Evolutionary conservation across 2,113 vertebrate genomes (phyloP), one percentile per base, ranked within the genome.

Genomic region (Nicator chloris): DNA sequence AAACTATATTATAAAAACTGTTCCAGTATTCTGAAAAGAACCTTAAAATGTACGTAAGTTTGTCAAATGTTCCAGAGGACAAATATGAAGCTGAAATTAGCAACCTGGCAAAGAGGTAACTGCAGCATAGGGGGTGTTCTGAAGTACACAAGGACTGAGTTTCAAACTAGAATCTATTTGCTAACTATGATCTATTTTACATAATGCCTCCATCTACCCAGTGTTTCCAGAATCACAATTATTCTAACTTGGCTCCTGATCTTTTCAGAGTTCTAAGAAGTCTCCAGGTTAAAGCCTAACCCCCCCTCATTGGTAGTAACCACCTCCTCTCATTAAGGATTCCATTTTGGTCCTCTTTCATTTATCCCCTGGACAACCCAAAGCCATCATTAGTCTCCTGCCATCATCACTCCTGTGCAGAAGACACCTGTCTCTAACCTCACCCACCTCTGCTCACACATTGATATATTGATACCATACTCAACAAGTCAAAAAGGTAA

Each of bases 121-220:
- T 17, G 27, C 11, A 21, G 9, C 35, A 5, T 6, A 3, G n/a
- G 10, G 27, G 11, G 2, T 13, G 8, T 63, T 57, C 53, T 0
- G 1, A 42, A 15, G 23, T 2, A 53, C 13, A 23, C 24, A 30
- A 54, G 30, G 39, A 59, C 0, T 15, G 28, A 59, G 37, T 45
- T 61, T 68, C 81, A 35, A 86, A 75, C 42, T 6, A 31, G 23
- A 85, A 75, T 20, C 53, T 69, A 30, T n/a, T 57, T 49, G 71
- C n/a, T 80, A 44, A 33, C n/a, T 42, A 42, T 15, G 35, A 57
- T 7, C 54, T 66, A 22, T 18, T 81, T 39, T 24, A 78, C 40
- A 42, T 37, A 51, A 42, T 12, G 61, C 20, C n/a, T 85, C 65
- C 16, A 14, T 11, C 77, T 51, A 17, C 26, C 47, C 57, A 54